Evolutionary conservation across 1,140 invertebrate species (phyloP), one percentile per base, ranked within the genome.

Genomic region (Drosophila tsacasi): DNA sequence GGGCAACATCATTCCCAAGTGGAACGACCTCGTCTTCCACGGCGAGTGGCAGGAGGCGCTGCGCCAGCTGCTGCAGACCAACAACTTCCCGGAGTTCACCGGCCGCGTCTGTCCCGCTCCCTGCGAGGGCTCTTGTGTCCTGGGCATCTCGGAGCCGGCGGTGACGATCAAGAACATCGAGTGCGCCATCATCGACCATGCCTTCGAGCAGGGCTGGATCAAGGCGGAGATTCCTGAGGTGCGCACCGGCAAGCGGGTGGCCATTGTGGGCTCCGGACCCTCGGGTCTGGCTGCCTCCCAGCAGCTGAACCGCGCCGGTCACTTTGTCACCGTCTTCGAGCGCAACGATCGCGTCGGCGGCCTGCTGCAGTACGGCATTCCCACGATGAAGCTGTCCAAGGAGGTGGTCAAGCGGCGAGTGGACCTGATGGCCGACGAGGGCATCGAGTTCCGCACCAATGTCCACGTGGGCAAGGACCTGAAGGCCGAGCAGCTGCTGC

Each of bases 81-180:
- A 99, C 92, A 99, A 99, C 92, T 99, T 99, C 94, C 99, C 99
- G 46, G 99, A 99, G 94, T 99, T 99, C 92, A 99, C 99, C 54
- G 99, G 99, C 5, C 94, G 99, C 86, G 98, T 99, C 12, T 99
- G 99, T 93, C 99, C 99, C 13, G 99, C 99, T 17, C 99, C 99
- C 5, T 99, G 99, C 94, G 99, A 99, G 95, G 99, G 98, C 49
- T 97, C 99, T 4, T 99, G 99, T 94, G 98, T 99, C 19, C 93
- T 99, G 57, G 98, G 98, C 35, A 99, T 99, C 86, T 98, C 97
- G 49, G 97, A 98, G 83, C 98, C 98, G 5, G 95, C 99, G 12
- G 99, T 99, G 2, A 99, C 99, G 35, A 99, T 99, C 90, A 99
- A 99, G 93, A 99, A 99, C 92, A 99, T 99, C 81, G 99, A 99